Base-by-base conservation (phyloP, 2,888 invertebrate genomes). In the Ptychoptera contaminata region DNA sequence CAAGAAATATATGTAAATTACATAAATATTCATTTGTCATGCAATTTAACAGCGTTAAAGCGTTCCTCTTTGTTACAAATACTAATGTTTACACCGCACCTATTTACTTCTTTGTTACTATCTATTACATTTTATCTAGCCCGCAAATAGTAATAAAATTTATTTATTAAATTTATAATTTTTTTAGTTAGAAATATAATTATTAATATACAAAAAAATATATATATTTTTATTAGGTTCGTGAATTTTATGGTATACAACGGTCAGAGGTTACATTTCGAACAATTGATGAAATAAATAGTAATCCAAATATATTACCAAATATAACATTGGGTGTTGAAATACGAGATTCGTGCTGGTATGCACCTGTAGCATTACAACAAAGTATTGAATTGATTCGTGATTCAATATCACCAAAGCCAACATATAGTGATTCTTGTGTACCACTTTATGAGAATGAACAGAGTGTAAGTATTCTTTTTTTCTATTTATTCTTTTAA, bases 291-390 rank as follows among this genome's bases (percentile, higher is more conserved):
- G 65, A 67, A 52, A 75, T 83, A 54, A 82, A 82, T 63, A 65
- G 62, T 42, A 68, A 76, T 53, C 59, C 65, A 1, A 60, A 63
- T 39, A 66, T 81, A 46, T 61, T 79, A 47, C 74, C 74, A 8
- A 69, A 68, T 45, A 54, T 71, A 46, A 64, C 59, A 37, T 57
- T 72, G 38, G 83, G 83, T 23, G 73, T 80, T 45, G 82, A 82
- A 60, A 79, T 82, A 48, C 68, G 82, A 3, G 85, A 86, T 64
- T 81, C 82, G 16, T 86, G 85, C 62, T 85, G 84, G 84, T 82
- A 82, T 55, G 77, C 83, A 3, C 77, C 82, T 12, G 79, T 83
- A 5, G 83, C 84, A 30, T 68, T 86, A 49, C 82, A 82, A 55
- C 82, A 82, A 63, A 78, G 77, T 58, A 77, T 83, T 49, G 79